phyloP scores from a whole-genome alignment of 2,888 invertebrate genomes.

The Alcis repandata region DNA sequence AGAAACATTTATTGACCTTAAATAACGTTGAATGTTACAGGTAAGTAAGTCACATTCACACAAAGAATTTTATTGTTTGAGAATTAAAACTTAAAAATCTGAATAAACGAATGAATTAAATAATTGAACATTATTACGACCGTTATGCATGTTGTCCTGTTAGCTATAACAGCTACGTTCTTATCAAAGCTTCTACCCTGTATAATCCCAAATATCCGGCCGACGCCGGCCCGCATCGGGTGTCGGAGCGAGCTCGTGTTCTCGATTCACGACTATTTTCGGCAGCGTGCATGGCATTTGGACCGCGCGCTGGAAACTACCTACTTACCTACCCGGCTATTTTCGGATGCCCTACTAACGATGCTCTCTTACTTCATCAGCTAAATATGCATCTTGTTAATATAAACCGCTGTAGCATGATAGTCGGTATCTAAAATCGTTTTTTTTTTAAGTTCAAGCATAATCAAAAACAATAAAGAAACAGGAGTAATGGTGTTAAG shows the following conservation, averaged over 20 bases:
- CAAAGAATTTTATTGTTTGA: too few species aligned
- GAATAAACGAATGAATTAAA: too few species aligned
- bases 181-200: not conserved
- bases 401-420: not conserved
- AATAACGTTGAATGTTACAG: too few species aligned
- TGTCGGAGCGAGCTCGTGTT: conserved; percentile 63
- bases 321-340: conserved; percentile 75
- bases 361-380: conserved; percentile 60
- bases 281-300: conserved; percentile 78
- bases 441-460: not conserved
- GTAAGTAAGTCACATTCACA: too few species aligned
- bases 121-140: too few species aligned
- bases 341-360: conserved; percentile 80
- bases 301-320: conserved; percentile 81
- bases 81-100: too few species aligned
- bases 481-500: conserved; percentile 18
- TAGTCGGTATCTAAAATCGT: not conserved
- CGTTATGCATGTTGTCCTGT: too few species aligned
- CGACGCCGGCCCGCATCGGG: conserved; percentile 59
- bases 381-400: conserved; percentile 28
- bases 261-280: conserved; percentile 74
- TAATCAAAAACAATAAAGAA: not conserved
- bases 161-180: too few species aligned
- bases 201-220: conserved; percentile 37
- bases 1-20: too few species aligned